These are phyloP conservation scores for Drosophila borborema DNA, from an alignment of 2,888 invertebrate species.

Conservation along the genomic window DNA sequence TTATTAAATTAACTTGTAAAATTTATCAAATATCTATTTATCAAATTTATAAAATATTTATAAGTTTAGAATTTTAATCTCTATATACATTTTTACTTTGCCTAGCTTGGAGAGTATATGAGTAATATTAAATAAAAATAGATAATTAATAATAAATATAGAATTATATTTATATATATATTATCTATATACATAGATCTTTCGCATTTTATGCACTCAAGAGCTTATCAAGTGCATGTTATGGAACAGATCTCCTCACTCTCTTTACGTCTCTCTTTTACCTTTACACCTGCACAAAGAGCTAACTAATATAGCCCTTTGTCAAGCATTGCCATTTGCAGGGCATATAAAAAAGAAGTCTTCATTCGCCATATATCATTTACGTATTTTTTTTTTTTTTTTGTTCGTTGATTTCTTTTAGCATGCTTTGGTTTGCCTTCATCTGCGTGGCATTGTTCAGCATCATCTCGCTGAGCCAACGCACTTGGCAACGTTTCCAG, in stretches of 20 bases:
- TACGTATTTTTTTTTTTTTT: constrained; percentile 10
- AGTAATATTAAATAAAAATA: background rate
- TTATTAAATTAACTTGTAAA: too few relatives aligned
- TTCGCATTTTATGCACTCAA: background rate
- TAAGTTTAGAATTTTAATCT: background rate
- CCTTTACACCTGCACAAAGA: background rate
- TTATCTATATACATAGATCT: background rate
- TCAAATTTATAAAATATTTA: background rate
- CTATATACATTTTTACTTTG: background rate
- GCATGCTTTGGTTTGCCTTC: constrained; percentile 87
- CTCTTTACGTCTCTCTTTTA: too few relatives aligned
- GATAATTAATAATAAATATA: background rate
- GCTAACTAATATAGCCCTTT: background rate
- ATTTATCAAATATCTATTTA: too few relatives aligned
- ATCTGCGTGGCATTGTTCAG: constrained; percentile 87
- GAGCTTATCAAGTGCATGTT: background rate
- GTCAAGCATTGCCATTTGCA: background rate
- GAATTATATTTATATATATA: too few relatives aligned
- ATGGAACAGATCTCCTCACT: background rate
- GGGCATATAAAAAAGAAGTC: background rate
- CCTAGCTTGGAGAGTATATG: too few relatives aligned
- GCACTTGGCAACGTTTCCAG: constrained; percentile 89
- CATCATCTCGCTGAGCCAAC: constrained; percentile 86
- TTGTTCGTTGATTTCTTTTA: constrained; percentile 62
- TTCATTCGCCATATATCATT: constrained; percentile 57